A percentile compares a stretch with the other conserved stretches of the same genome.
Conservation (phyloP, 2,797 vertebrate genomes). For the Botia almorhae region DNA sequence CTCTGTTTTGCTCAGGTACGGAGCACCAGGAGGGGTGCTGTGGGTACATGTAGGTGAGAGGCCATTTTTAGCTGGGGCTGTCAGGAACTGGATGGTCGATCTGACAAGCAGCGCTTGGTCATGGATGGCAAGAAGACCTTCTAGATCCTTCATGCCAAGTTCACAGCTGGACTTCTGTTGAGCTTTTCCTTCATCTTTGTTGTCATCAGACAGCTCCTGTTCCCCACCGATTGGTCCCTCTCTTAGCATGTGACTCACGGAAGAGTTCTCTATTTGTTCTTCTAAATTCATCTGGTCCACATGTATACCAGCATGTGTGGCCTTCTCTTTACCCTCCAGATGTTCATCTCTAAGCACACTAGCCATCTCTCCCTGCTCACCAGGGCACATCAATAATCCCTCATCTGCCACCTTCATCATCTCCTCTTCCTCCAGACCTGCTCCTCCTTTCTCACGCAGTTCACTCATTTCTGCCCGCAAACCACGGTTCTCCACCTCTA, state of each 20-base stretch:
- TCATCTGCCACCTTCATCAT: slow-evolving; percentile 64
- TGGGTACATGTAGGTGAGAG: slow-evolving; percentile 69
- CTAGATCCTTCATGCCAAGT: slow-evolving; percentile 77
- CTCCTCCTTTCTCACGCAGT: slow-evolving; percentile 75
- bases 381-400: slow-evolving; percentile 63
- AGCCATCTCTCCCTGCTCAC: slow-evolving; percentile 73
- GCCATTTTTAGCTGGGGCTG: slow-evolving; percentile 77
- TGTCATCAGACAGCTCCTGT: slow-evolving; percentile 54
- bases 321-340: slow-evolving; percentile 72
- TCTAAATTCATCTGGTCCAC: slow-evolving; percentile 75
- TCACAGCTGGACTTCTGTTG: slow-evolving; percentile 52
- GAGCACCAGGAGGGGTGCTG: slow-evolving; percentile 70
- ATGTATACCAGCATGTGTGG: slow-evolving; percentile 78
- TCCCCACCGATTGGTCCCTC: slow-evolving; percentile 75
- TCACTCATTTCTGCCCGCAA: slow-evolving; percentile 90
- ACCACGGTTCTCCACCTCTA: slow-evolving; percentile 96
- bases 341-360: slow-evolving; percentile 50
- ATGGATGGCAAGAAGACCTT: slow-evolving; percentile 82
- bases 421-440: slow-evolving; percentile 81
- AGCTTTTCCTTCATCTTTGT: slow-evolving; percentile 12
- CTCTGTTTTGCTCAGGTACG: slow-evolving; percentile 45
- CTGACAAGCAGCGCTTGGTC: slow-evolving; percentile 86
- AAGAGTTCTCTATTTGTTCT: slow-evolving; percentile 80
- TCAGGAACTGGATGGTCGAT: slow-evolving; percentile 88
- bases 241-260: slow-evolving; percentile 70